These are phyloP conservation scores for Parthenolecanium corni DNA, from an alignment of 2,888 invertebrate species.

Conservation along the genomic window DNA sequence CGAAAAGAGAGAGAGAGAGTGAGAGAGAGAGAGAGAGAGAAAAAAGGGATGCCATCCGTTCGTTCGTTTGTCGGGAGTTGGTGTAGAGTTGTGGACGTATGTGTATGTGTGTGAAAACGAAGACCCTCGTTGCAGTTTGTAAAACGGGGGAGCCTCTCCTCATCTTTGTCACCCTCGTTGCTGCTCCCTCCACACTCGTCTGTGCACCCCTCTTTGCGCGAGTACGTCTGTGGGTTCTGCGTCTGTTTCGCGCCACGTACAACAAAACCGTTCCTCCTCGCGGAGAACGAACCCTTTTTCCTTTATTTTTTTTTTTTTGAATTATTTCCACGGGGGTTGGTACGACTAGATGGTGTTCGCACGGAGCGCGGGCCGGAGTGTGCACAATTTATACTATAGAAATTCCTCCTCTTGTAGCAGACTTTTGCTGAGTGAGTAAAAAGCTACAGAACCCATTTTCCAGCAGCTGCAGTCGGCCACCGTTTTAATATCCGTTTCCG, in stretches of 20 bases:
- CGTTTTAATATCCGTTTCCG: constrained; percentile 28
- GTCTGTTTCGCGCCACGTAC: neutral
- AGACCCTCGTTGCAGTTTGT: constrained; percentile 4
- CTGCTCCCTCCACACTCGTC: neutral
- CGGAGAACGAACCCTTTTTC: constrained; percentile 19
- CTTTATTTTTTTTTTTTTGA: too few relatives aligned
- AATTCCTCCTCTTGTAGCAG: too few relatives aligned
- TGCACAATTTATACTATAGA: too few relatives aligned
- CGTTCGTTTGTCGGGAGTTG: neutral
- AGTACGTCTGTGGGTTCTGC: neutral
- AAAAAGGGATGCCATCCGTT: constrained; percentile 17
- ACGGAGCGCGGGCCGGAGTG: neutral
- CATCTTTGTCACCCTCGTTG: neutral
- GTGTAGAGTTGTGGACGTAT: constrained; percentile 1
- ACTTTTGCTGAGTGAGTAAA: neutral
- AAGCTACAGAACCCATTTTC: constrained; percentile 13
- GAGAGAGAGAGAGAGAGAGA: too few relatives aligned
- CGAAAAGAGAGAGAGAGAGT: too few relatives aligned
- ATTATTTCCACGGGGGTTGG: constrained; percentile 23
- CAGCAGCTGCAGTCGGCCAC: constrained; percentile 23
- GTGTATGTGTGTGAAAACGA: constrained; percentile 3
- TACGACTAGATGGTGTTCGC: neutral
- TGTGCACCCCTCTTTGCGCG: neutral
- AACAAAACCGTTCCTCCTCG: neutral
- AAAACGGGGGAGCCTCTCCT: too few relatives aligned